A percentile compares a stretch with the other conserved stretches of the same genome.
These are phyloP conservation scores for Gobiocypris rarus DNA, from an alignment of 2,113 vertebrate species.

Conservation along the genomic window DNA sequence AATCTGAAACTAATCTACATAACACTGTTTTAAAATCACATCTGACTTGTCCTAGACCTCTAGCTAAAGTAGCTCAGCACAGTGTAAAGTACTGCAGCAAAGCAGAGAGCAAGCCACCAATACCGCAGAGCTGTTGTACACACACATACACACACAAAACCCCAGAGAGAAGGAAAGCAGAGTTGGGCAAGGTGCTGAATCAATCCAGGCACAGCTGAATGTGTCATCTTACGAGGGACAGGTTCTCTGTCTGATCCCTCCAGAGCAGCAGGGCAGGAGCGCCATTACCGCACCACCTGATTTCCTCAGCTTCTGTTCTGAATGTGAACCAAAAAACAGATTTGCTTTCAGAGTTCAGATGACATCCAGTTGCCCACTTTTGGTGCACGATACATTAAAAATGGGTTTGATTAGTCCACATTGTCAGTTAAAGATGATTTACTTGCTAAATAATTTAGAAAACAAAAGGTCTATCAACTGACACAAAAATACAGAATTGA, in stretches of 20 bases:
- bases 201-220: slow-evolving; percentile 38
- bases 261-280: slow-evolving; percentile 9
- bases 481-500: slow-evolving; percentile 58
- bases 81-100: slow-evolving; percentile 22
- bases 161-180: slow-evolving; percentile 6
- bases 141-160: slow-evolving; percentile 27
- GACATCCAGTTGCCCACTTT: neutral
- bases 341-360: neutral
- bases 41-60: neutral
- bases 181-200: slow-evolving; percentile 46
- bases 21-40: neutral
- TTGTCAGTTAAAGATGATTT: neutral
- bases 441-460: too few species aligned
- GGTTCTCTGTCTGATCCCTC: slow-evolving; percentile 23
- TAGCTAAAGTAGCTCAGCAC: slow-evolving; percentile 12
- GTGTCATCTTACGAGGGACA: slow-evolving; percentile 35
- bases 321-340: neutral
- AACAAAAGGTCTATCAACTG: neutral
- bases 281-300: slow-evolving; percentile 6
- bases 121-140: slow-evolving; percentile 3
- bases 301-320: slow-evolving; percentile 1
- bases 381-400: neutral
- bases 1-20: neutral
- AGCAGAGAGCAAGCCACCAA: slow-evolving; percentile 15
- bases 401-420: too few species aligned